Evolutionary conservation across 2,888 invertebrate species (phyloP).

Genomic region (Drosophila anomalipes): DNA sequence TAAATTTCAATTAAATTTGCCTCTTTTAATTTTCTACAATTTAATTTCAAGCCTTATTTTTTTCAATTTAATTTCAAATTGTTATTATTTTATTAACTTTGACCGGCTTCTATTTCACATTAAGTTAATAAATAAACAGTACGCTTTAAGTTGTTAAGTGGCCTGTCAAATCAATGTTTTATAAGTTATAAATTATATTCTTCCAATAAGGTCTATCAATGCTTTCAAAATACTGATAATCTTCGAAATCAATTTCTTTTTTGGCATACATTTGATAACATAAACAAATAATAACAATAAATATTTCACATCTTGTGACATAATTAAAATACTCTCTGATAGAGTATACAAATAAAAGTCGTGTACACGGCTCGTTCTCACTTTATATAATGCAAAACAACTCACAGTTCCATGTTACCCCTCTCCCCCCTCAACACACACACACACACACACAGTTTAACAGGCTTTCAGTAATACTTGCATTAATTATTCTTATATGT

Average conservation of each 20-base stretch:
- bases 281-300: not conserved
- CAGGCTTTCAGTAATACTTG: not conserved
- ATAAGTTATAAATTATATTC: not conserved
- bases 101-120: not conserved
- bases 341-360: slow-evolving; percentile 31
- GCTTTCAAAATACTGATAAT: not conserved
- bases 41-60: too few relatives aligned
- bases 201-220: not conserved
- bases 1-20: too few relatives aligned
- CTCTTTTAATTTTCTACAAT: too few relatives aligned
- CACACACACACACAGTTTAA: not conserved
- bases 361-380: slow-evolving; percentile 17
- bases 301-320: not conserved
- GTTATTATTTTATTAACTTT: not conserved
- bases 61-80: too few relatives aligned
- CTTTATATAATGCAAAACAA: slow-evolving; percentile 22
- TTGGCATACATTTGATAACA: not conserved
- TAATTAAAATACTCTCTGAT: not conserved
- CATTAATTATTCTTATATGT: slow-evolving; percentile 9
- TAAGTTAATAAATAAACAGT: not conserved
- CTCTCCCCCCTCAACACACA: not conserved
- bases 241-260: not conserved
- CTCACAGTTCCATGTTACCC: slow-evolving; percentile 8
- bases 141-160: not conserved
- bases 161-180: not conserved